phyloP scores from a whole-genome alignment of 92 coral and sea anemone genomes.

The Heliopora coerulea region DNA sequence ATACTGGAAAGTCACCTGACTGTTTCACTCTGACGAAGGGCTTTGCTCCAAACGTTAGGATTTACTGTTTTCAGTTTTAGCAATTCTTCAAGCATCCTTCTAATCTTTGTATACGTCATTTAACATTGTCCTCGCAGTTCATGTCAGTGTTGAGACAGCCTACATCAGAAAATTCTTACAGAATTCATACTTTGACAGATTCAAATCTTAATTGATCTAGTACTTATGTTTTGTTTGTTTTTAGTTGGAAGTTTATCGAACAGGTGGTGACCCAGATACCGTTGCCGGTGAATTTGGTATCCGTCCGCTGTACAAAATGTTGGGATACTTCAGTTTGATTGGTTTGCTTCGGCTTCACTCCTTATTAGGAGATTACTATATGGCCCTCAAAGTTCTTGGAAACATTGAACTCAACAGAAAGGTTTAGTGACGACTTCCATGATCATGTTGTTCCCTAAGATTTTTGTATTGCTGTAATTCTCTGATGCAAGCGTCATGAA shows the following conservation, averaged over 20 bases:
- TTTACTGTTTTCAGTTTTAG: too few relatives aligned
- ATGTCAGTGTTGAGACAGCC: too few relatives aligned
- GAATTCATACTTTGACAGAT: too few relatives aligned
- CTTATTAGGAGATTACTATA: constrained; percentile 88
- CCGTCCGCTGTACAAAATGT: constrained; percentile 92
- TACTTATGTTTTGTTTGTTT: not conserved
- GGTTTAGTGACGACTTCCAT: too few relatives aligned
- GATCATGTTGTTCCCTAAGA: not conserved
- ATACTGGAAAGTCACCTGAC: too few relatives aligned
- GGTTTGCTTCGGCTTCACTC: constrained; percentile 94
- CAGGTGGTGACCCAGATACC: constrained; percentile 83
- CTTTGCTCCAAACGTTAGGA: too few relatives aligned
- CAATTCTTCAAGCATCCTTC: too few relatives aligned
- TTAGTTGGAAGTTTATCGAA: constrained; percentile 79
- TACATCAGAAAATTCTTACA: too few relatives aligned
- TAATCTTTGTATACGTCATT: too few relatives aligned
- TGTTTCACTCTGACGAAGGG: too few relatives aligned
- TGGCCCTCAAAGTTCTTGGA: constrained; percentile 83
- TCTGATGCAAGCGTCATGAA: not conserved
- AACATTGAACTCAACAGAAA: constrained; percentile 92
- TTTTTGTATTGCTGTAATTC: not conserved
- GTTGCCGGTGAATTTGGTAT: constrained; percentile 95
- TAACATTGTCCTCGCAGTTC: too few relatives aligned
- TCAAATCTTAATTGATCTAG: too few relatives aligned
- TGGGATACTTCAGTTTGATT: constrained; percentile 94